A percentile compares a stretch with the other conserved stretches of the same genome.
Evolutionary conservation across 2,888 invertebrate genomes (phyloP).

Genomic region (Parnassius mnemosyne): DNA sequence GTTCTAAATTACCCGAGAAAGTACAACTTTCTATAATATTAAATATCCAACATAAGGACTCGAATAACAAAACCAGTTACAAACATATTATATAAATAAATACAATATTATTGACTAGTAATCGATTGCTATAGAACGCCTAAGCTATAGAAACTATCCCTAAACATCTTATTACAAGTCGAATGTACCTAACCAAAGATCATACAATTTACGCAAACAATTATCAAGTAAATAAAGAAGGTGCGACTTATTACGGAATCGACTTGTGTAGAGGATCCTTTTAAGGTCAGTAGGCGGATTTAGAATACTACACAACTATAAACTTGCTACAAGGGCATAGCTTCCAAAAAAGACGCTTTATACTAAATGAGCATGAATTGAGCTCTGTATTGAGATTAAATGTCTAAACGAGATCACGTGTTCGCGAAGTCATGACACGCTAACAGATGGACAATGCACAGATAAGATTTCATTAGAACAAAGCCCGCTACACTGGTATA

Average conservation of each 20-base stretch:
- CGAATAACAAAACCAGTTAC: too few species aligned
- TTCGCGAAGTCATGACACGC: constrained; percentile 40
- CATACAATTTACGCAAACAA: constrained; percentile 34
- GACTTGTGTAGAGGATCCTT: constrained; percentile 34
- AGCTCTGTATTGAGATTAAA: constrained; percentile 17
- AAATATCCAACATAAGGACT: constrained; percentile 29
- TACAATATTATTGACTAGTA: too few species aligned
- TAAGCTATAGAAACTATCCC: too few species aligned
- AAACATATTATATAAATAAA: too few species aligned
- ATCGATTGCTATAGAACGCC: too few species aligned
- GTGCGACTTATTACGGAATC: constrained; percentile 35
- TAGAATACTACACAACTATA: constrained; percentile 15
- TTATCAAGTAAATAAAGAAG: constrained; percentile 46
- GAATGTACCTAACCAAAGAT: constrained; percentile 4
- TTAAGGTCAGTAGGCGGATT: constrained; percentile 35
- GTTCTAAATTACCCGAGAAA: constrained; percentile 45
- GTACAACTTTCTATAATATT: constrained; percentile 60
- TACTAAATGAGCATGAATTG: constrained; percentile 10
- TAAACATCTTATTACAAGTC: background rate
- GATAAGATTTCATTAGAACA: constrained; percentile 68
- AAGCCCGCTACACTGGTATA: constrained; percentile 37
- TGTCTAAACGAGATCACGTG: constrained; percentile 37
- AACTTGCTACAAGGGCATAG: constrained; percentile 6
- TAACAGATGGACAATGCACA: constrained; percentile 56
- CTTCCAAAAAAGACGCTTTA: background rate